phyloP scores from a whole-genome alignment of 1,140 invertebrate species.

The Dreissena rostriformis region DNA sequence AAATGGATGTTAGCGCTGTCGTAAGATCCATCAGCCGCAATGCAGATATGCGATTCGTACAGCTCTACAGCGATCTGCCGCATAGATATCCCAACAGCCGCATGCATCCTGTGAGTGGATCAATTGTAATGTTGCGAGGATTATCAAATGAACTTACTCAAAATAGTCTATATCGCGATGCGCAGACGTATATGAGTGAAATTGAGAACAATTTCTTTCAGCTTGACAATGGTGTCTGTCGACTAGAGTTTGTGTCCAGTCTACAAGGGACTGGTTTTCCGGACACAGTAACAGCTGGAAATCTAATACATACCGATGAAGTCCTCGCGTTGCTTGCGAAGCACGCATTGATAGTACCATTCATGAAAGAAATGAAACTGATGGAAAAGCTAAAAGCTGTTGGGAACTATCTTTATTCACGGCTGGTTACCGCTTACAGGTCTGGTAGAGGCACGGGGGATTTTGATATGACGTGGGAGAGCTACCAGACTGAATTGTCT shows the following conservation, averaged over 20 bases:
- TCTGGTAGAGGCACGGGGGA: slow-evolving; percentile 8
- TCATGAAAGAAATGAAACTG: not conserved
- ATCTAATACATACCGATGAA: not conserved
- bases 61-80: slow-evolving; percentile 41
- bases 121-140: not conserved
- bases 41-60: slow-evolving; percentile 29
- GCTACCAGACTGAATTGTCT: slow-evolving; percentile 16
- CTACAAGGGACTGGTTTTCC: too few relatives aligned
- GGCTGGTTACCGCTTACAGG: too few relatives aligned
- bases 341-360: slow-evolving; percentile 5
- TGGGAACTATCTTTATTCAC: too few relatives aligned
- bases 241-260: not conserved
- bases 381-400: too few relatives aligned
- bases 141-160: too few relatives aligned
- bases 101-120: slow-evolving; percentile 34
- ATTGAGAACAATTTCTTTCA: not conserved
- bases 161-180: slow-evolving; percentile 7
- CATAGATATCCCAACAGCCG: slow-evolving; percentile 4
- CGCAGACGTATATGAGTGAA: not conserved
- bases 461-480: slow-evolving; percentile 11
- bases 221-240: not conserved
- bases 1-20: slow-evolving; percentile 15
- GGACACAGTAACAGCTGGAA: too few relatives aligned
- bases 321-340: not conserved
- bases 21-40: slow-evolving; percentile 6